Percentiles rank a stretch among this genome's conserved stretches.
phyloP scores from a whole-genome alignment of 2,797 vertebrate genomes.

The Poeciliopsis gracilis region DNA sequence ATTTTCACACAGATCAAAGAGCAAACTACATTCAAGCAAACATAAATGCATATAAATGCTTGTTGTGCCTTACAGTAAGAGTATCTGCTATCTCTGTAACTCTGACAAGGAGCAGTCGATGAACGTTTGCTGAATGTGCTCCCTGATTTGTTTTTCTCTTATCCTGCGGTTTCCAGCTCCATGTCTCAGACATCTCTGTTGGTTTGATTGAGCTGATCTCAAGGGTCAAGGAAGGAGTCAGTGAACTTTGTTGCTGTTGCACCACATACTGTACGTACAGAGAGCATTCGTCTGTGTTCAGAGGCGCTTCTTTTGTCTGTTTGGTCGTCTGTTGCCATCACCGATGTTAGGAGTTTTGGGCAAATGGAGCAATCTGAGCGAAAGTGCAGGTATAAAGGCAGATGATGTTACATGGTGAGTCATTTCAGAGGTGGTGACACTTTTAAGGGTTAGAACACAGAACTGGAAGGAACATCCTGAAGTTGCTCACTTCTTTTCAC shows the following conservation, averaged over 20 bases:
- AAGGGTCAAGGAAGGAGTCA: conserved; percentile 23
- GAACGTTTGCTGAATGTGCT: conserved; percentile 29
- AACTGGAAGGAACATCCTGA: conserved; percentile 34
- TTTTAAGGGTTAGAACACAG: conserved; percentile 36
- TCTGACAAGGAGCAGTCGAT: conserved; percentile 11
- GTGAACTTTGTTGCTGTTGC: conserved; percentile 37
- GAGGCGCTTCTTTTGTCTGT: conserved; percentile 32
- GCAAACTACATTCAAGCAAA: conserved; percentile 12
- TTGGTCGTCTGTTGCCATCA: conserved; percentile 28
- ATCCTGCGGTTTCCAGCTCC: conserved; percentile 19
- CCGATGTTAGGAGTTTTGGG: conserved; percentile 33
- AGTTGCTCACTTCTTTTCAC: conserved; percentile 33
- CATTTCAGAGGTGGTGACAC: conserved; percentile 52
- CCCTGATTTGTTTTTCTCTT: conserved; percentile 46
- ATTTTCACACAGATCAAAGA: conserved; percentile 17
- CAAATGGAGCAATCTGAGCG: conserved; percentile 27
- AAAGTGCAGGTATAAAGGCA: conserved; percentile 66
- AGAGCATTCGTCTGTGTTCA: conserved; percentile 39
- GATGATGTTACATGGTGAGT: conserved; percentile 66
- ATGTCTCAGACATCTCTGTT: conserved; percentile 13
- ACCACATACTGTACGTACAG: conserved; percentile 53
- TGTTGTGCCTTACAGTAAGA: conserved; percentile 29
- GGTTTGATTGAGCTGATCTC: conserved; percentile 36
- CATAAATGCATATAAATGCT: conserved; percentile 38
- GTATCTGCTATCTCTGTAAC: conserved; percentile 5